Base-by-base conservation (phyloP, 2,888 invertebrate genomes). In the Synanthedon vespiformis region DNA sequence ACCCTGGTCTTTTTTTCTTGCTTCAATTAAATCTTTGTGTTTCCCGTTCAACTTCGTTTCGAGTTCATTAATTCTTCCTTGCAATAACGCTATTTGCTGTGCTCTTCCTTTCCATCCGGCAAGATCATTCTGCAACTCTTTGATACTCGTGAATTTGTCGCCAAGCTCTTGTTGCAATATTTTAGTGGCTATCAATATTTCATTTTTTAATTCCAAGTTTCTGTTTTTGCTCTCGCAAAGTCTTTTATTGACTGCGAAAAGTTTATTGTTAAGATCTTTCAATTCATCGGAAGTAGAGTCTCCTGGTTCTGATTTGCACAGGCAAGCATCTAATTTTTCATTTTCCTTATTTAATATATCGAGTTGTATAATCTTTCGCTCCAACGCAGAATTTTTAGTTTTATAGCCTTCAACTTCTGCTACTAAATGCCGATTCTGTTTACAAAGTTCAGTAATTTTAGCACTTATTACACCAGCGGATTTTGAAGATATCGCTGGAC, bases 21-120 rank as follows among this genome's bases (percentile, higher is more conserved):
- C 63, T 40, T 80, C 75, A 49, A 63, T 60, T 11, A 65, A 53
- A 50, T 76, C 68, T 52, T 77, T 81, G 22, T 72, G 74, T 60
- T 81, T 86, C 1, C 72, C 74, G 58, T 77, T 88, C 12, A 93
- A 61, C 66, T 91, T 93, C 18, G 89, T 89, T 62, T 91, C 92
- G 0, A 94, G 70, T 51, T 94, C 93, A 5, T 72, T 74, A 51
- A 93, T 79, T 78, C 92, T 93, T 52, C 90, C 89, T 67, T 93
- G 93, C 50, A 95, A 74, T 12, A 90, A 76, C 1, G 90, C 72
- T 55, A 95, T 93, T 65, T 93, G 92, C 64, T 94, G 93, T 1
- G 94, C 92, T 57, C 94, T 87, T 0, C 95, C 94, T 58, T 93
- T 90, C 94, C 94, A 95, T 11, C 89, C 90, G 48, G 89, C 84